Evolutionary conservation across 2,888 invertebrate genomes (phyloP), one percentile per base, ranked within the genome.

Genomic region (Trisateles emortualis): DNA sequence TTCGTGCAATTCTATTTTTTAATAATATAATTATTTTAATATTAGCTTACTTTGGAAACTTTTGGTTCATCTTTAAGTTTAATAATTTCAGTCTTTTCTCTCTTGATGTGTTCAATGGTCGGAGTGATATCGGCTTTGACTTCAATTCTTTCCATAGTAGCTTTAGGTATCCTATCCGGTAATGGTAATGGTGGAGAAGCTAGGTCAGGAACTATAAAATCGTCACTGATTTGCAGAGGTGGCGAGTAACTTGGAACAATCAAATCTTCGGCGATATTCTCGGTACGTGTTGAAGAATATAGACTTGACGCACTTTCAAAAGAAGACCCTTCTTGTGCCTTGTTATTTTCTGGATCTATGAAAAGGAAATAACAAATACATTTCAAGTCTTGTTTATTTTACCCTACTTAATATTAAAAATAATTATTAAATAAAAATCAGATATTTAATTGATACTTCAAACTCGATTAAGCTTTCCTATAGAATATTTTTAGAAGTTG

Each of bases 241-340:
- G 94, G 94, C 51, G 94, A 94, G 78, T 93, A 94, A 70, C 94
- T 93, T 53, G 94, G 94, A 36, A 94, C 93, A 40, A 95, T 89
- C 83, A 94, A 93, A 73, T 95, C 95, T 78, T 95, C 95, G 35
- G 93, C 91, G 32, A 94, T 87, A 59, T 95, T 94, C 79, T 96
- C 96, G 60, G 95, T 96, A 61, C 96, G 94, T 30, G 96, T 96
- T 41, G 95, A 91, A 65, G 96, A 96, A 84, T 96, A 96, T 54
- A 96, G 92, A 35, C 96, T 96, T 52, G 96, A 96, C 59, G 96
- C 96, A 83, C 97, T 97, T 86, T 97, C 97, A 84, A 97, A 97
- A n/a, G 97, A 97, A 64, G 96, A 97, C 19, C 97, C 97, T 58
- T 96, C 96, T 76, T 95, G 95, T 2, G 90, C 74, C 75, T 94